phyloP scores from a whole-genome alignment of 2,797 vertebrate genomes.

The Tenualosa thibaudeaui region DNA sequence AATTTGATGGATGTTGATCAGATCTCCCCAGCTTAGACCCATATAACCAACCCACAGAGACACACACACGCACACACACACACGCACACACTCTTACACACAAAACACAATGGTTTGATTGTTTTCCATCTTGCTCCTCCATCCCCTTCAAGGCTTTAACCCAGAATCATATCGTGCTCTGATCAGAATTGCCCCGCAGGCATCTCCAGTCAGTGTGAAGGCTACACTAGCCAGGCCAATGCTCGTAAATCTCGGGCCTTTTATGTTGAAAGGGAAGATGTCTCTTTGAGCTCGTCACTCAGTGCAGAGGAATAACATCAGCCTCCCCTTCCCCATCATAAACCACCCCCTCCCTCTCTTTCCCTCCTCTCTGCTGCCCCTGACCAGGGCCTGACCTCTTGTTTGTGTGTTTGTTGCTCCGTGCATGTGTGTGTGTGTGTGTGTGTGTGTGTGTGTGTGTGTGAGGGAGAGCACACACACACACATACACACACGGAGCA shows the following conservation, averaged over 20 bases:
- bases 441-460: background rate
- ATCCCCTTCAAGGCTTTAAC: background rate
- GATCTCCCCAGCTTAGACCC: background rate
- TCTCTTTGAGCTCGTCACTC: slow-evolving; percentile 35
- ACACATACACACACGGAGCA: background rate
- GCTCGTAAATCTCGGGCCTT: slow-evolving; percentile 27
- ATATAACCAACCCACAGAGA: background rate
- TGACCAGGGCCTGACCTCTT: slow-evolving; percentile 23
- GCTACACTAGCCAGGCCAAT: slow-evolving; percentile 13
- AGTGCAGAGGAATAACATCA: slow-evolving; percentile 24
- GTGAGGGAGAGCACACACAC: too few species aligned
- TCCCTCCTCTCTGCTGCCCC: background rate
- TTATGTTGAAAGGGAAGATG: slow-evolving; percentile 39
- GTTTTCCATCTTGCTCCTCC: background rate
- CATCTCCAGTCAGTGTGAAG: slow-evolving; percentile 20
- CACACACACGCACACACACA: background rate
- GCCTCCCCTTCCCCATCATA: slow-evolving; percentile 24
- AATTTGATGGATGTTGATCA: background rate
- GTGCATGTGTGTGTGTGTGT: background rate
- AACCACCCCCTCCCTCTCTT: background rate
- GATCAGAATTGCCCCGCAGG: slow-evolving; percentile 21
- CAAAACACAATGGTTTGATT: slow-evolving; percentile 4
- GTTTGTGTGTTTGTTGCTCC: slow-evolving; percentile 2
- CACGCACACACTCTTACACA: slow-evolving; percentile 11
- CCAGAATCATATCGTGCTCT: slow-evolving; percentile 23